phyloP scores from a whole-genome alignment of 2,113 vertebrate species.

The Zosterops pallidus region DNA sequence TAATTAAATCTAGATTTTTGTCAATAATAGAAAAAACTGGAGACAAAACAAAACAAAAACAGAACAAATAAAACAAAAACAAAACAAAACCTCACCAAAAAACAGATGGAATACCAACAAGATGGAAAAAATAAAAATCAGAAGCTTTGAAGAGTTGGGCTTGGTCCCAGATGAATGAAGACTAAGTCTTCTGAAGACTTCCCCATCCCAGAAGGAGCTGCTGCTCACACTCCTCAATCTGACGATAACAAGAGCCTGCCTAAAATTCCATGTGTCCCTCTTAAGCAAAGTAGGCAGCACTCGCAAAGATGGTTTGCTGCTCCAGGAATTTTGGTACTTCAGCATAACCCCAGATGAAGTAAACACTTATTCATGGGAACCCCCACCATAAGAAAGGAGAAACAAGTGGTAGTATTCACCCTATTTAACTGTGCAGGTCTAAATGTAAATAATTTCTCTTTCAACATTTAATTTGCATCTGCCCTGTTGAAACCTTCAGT shows the following conservation, averaged over 20 bases:
- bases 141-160: not conserved
- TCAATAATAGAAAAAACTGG: not conserved
- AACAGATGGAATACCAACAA: not conserved
- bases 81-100: no score
- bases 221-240: not conserved
- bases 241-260: not conserved
- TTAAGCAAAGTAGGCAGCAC: accelerated
- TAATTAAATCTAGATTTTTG: not conserved
- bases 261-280: not conserved
- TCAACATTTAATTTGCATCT: not conserved
- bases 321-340: not conserved
- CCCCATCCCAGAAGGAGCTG: not conserved
- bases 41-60: no score
- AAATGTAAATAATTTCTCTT: not conserved
- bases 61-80: no score
- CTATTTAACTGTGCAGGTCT: not conserved
- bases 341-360: not conserved
- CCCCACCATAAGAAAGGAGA: not conserved
- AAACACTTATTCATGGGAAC: not conserved
- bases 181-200: not conserved
- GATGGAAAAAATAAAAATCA: not conserved
- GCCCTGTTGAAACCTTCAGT: not conserved
- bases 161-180: not conserved
- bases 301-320: not conserved
- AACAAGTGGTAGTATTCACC: not conserved